Percentiles rank a stretch among this genome's conserved stretches.
These are phyloP conservation scores for Helarctos malayanus DNA, from an alignment of 2,797 vertebrate genomes.

Conservation along the genomic window DNA sequence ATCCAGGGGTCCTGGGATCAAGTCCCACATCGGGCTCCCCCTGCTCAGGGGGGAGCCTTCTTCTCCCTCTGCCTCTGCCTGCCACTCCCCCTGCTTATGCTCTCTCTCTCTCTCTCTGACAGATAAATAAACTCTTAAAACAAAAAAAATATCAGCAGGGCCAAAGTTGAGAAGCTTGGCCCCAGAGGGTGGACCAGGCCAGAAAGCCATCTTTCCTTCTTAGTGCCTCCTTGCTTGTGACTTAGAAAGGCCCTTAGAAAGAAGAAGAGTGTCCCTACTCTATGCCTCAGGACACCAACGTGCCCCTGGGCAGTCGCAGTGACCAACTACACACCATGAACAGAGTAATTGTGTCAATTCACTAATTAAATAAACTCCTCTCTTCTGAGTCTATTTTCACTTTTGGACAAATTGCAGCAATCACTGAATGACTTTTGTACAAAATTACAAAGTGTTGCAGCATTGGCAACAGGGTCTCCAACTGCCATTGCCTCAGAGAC, in stretches of 20 bases:
- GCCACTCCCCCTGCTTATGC: too few relatives aligned
- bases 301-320: neutral
- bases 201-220: neutral
- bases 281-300: accelerated
- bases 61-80: too few relatives aligned
- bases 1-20: too few relatives aligned
- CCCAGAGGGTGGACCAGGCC: neutral
- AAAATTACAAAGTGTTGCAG: conserved; percentile 2
- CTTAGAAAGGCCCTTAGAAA: neutral
- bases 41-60: too few relatives aligned
- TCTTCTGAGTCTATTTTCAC: neutral
- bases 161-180: too few relatives aligned
- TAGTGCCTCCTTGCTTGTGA: neutral
- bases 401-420: conserved; percentile 18
- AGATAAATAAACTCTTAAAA: too few relatives aligned
- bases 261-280: neutral
- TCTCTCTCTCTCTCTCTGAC: too few relatives aligned
- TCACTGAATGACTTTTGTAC: conserved; percentile 45
- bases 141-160: neutral
- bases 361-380: neutral
- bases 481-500: neutral
- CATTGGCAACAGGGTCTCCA: neutral
- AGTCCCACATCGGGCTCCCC: too few relatives aligned
- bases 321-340: neutral
- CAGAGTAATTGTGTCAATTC: neutral